Evolutionary conservation across 2,888 invertebrate species (phyloP).

Genomic region (Mesorhabditis spiculigera): DNA sequence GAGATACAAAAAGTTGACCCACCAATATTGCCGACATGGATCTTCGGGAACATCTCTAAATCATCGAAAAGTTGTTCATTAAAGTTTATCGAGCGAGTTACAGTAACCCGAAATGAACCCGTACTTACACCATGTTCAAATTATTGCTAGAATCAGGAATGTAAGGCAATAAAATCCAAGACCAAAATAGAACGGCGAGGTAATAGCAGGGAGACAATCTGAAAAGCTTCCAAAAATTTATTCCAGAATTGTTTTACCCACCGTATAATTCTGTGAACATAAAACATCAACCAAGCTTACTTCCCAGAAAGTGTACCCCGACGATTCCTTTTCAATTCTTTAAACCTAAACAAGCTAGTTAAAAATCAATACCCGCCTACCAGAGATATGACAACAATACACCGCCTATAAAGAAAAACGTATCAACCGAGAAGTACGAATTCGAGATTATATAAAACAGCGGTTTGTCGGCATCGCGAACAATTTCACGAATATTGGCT

Average conservation of each 20-base stretch:
- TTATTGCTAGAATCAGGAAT: conserved; percentile 1
- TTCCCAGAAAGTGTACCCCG: neutral
- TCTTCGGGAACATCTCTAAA: conserved; percentile 7
- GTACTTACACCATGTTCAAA: too few relatives aligned
- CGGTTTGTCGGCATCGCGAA: neutral
- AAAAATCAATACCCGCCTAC: neutral
- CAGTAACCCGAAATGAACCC: too few relatives aligned
- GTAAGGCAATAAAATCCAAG: conserved; percentile 18
- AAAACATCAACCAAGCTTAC: conserved; percentile 9
- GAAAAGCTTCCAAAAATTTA: conserved; percentile 12
- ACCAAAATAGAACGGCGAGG: conserved; percentile 20
- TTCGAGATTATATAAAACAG: neutral
- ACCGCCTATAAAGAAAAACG: conserved; percentile 6
- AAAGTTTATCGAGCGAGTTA: too few relatives aligned
- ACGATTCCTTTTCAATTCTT: conserved; percentile 3
- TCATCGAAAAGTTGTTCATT: neutral
- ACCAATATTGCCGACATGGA: conserved; percentile 15
- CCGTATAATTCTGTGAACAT: conserved; percentile 7
- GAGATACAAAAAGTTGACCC: conserved; percentile 25
- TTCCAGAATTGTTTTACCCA: neutral
- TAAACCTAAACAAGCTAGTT: neutral
- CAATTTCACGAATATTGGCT: neutral
- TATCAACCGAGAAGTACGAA: conserved; percentile 6
- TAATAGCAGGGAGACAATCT: conserved; percentile 23
- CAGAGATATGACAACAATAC: neutral